Conservation (phyloP, 2,113 vertebrate genomes). For the Lepisosteus osseus region DNA sequence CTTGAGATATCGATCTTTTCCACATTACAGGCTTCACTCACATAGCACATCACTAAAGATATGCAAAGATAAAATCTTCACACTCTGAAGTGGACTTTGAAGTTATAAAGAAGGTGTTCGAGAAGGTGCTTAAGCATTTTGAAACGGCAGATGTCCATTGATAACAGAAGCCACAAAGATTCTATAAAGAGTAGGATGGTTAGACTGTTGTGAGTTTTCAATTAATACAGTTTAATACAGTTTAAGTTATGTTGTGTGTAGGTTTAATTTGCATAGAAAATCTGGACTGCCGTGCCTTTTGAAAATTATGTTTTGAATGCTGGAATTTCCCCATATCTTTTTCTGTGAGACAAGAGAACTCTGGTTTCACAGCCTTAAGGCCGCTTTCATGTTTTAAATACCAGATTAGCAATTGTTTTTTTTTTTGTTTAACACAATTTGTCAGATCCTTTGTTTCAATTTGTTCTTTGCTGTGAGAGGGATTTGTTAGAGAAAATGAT, state of each 20-base stretch:
- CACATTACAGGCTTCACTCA: background rate
- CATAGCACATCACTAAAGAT: background rate
- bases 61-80: background rate
- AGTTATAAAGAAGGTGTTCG: background rate
- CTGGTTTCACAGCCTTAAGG: too few relatives aligned
- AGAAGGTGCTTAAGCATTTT: background rate
- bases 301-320: background rate
- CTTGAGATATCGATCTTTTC: background rate
- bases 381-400: too few relatives aligned
- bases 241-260: background rate
- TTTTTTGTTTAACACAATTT: too few relatives aligned
- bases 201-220: background rate
- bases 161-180: background rate
- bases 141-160: background rate
- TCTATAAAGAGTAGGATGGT: background rate
- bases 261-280: background rate
- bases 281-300: background rate
- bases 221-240: background rate
- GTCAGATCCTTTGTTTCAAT: too few relatives aligned
- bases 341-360: background rate
- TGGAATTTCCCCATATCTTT: constrained; percentile 3
- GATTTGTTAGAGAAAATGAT: too few relatives aligned
- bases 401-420: too few relatives aligned
- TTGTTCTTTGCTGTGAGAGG: too few relatives aligned
- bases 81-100: background rate